Conservation (phyloP, 2,888 invertebrate genomes). For the Labia minor region DNA sequence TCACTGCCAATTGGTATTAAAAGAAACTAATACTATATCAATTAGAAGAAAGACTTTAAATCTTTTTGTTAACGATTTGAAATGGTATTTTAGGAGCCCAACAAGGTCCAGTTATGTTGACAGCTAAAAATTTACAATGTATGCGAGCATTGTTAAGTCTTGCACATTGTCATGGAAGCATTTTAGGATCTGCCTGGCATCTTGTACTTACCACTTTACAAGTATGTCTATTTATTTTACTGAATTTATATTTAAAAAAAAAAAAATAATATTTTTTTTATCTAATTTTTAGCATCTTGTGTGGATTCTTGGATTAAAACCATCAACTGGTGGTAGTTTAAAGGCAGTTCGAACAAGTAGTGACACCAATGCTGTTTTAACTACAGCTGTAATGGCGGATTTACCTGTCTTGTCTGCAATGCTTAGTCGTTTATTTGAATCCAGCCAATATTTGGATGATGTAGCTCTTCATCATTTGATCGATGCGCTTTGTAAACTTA, state of each 20-base stretch:
- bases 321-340: conserved; percentile 85
- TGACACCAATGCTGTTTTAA: conserved; percentile 77
- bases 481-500: conserved; percentile 89
- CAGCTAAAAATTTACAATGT: conserved; percentile 93
- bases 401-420: conserved; percentile 78
- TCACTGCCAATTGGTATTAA: conserved; percentile 55
- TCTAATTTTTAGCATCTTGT: conserved; percentile 45
- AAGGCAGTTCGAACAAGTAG: conserved; percentile 70
- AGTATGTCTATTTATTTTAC: conserved; percentile 36
- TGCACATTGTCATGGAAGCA: conserved; percentile 84
- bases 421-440: conserved; percentile 87
- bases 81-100: conserved; percentile 52
- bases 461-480: conserved; percentile 91
- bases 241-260: background rate
- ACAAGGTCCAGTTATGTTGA: conserved; percentile 89
- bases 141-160: conserved; percentile 83
- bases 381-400: conserved; percentile 94
- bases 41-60: no score
- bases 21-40: no score
- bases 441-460: conserved; percentile 86
- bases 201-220: conserved; percentile 90
- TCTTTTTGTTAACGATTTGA: no score
- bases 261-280: background rate
- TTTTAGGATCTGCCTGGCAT: conserved; percentile 90
- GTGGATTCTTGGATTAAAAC: conserved; percentile 93